phyloP scores from a whole-genome alignment of 2,797 vertebrate species.

The Alosa sapidissima region DNA sequence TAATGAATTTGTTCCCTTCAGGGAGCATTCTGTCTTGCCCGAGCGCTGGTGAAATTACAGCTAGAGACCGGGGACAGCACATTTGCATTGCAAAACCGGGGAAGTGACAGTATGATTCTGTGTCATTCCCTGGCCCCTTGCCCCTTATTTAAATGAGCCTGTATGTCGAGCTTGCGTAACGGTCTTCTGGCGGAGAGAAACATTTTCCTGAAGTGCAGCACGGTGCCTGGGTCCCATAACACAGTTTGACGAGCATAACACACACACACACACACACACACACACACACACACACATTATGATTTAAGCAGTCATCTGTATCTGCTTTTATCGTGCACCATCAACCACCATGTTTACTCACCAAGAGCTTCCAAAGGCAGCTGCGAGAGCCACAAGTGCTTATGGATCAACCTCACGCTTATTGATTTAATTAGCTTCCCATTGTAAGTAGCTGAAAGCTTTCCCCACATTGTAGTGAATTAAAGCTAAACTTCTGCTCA shows the following conservation, averaged over 20 bases:
- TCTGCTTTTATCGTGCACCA: background rate
- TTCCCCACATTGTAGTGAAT: background rate
- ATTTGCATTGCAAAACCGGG: slow-evolving; percentile 17
- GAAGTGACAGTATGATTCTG: slow-evolving; percentile 22
- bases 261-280: background rate
- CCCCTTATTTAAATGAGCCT: slow-evolving; percentile 10
- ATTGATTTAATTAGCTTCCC: background rate
- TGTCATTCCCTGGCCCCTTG: slow-evolving; percentile 19
- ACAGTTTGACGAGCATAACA: background rate
- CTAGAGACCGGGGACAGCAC: background rate
- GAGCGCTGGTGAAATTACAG: slow-evolving; percentile 6
- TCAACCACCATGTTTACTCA: background rate
- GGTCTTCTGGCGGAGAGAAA: background rate
- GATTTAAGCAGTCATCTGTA: background rate
- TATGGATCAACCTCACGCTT: slow-evolving; percentile 13
- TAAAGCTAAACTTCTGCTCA: background rate
- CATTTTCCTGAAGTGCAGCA: slow-evolving; percentile 10
- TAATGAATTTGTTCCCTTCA: slow-evolving; percentile 23
- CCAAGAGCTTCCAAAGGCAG: background rate
- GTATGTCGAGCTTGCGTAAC: slow-evolving; percentile 4
- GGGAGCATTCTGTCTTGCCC: slow-evolving; percentile 3
- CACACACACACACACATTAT: background rate
- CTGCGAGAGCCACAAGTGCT: background rate
- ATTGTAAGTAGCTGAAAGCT: background rate
- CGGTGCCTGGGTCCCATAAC: background rate